These are phyloP conservation scores for Menura novaehollandiae DNA, from an alignment of 2,113 vertebrate species.

Conservation along the genomic window DNA sequence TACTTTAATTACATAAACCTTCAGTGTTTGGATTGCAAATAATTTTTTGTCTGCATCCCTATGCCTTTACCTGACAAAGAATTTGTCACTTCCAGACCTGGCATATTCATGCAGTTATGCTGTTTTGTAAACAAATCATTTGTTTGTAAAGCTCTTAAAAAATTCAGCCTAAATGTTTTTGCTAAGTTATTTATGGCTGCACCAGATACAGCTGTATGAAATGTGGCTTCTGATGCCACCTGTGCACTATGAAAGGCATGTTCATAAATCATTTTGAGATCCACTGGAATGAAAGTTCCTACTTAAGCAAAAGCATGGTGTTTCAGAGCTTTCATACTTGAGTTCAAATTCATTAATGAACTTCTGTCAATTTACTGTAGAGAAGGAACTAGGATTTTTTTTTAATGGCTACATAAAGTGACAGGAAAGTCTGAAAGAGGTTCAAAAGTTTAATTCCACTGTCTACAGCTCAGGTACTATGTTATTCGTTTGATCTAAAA, in stretches of 20 bases:
- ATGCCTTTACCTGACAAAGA: not conserved
- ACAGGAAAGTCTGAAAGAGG: not conserved
- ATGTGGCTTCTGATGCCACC: not conserved
- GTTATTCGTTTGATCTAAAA: not conserved
- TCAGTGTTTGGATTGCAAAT: not conserved
- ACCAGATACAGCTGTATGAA: not conserved
- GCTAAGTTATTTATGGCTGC: not conserved
- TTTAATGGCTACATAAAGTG: not conserved
- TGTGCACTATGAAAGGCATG: not conserved
- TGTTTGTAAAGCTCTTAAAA: slow-evolving; percentile 11
- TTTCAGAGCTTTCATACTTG: not conserved
- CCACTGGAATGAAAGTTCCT: not conserved
- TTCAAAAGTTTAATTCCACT: not conserved
- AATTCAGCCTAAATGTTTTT: not conserved
- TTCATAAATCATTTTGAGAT: not conserved
- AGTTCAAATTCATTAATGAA: not conserved
- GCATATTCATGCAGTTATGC: not conserved
- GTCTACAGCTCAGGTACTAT: not conserved
- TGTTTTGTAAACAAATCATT: slow-evolving; percentile 18
- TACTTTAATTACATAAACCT: not conserved
- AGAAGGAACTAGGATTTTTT: not conserved
- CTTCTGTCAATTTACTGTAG: not conserved
- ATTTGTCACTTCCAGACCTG: not conserved
- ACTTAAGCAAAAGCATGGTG: not conserved
- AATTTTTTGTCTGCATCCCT: not conserved